Conservation (phyloP, 1,140 invertebrate species). For the Paraescarpia echinospica region DNA sequence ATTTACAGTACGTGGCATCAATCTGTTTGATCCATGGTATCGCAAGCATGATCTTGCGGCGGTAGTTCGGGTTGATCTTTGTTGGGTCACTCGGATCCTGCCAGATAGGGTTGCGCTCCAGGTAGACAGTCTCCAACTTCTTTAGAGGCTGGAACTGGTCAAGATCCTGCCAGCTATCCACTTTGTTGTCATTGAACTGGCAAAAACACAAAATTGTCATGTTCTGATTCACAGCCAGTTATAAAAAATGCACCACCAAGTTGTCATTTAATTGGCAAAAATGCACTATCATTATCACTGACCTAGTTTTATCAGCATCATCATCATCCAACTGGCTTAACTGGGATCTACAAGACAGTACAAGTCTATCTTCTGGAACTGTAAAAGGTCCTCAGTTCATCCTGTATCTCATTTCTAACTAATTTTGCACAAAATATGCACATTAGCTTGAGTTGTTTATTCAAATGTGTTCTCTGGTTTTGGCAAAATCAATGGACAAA, state of each 20-base stretch:
- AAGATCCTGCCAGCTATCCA: slow-evolving; percentile 82
- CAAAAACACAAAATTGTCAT: slow-evolving; percentile 39
- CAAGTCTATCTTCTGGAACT: too few relatives aligned
- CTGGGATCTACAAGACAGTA: too few relatives aligned
- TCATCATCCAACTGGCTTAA: too few relatives aligned
- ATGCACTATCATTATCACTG: background rate
- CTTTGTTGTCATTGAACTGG: slow-evolving; percentile 89
- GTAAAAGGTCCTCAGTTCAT: too few relatives aligned
- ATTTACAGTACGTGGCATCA: slow-evolving; percentile 68
- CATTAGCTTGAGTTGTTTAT: too few relatives aligned
- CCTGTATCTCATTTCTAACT: too few relatives aligned
- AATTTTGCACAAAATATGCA: too few relatives aligned
- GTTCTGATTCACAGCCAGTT: background rate
- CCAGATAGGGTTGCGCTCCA: slow-evolving; percentile 87
- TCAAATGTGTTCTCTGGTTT: too few relatives aligned
- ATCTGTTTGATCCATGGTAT: slow-evolving; percentile 87
- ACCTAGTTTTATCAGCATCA: background rate
- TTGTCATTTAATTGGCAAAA: background rate
- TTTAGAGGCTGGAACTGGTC: slow-evolving; percentile 75
- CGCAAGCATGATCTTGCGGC: slow-evolving; percentile 86
- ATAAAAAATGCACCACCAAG: background rate
- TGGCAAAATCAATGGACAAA: too few relatives aligned
- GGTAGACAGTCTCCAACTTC: slow-evolving; percentile 84
- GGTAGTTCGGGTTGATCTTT: slow-evolving; percentile 76
- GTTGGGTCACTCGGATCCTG: slow-evolving; percentile 19